Conservation (phyloP, 2,113 vertebrate species). For the Motacilla tschutschensis region DNA sequence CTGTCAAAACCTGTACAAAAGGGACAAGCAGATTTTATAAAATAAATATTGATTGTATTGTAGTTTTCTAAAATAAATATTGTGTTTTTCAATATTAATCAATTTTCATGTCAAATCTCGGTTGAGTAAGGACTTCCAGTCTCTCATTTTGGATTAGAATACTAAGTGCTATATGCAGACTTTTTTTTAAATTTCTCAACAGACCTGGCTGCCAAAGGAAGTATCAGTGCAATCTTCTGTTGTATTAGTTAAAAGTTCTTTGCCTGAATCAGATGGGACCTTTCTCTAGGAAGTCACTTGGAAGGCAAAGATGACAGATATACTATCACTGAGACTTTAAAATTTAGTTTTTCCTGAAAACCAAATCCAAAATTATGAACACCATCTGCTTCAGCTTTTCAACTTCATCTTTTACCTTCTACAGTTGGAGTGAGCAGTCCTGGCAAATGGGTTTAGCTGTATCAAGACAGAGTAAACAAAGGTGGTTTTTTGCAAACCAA, state of each 20-base stretch:
- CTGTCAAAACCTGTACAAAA: background rate
- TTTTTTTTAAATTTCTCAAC: background rate
- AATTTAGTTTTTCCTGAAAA: background rate
- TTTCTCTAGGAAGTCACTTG: background rate
- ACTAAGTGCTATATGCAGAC: background rate
- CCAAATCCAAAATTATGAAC: background rate
- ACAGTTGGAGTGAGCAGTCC: background rate
- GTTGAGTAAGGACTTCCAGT: background rate
- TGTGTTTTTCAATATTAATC: background rate
- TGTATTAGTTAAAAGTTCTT: background rate
- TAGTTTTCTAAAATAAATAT: background rate
- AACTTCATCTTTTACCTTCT: background rate
- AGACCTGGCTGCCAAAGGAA: background rate
- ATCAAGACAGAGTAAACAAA: background rate
- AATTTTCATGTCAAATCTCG: background rate
- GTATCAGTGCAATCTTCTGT: background rate
- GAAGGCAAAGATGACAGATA: background rate
- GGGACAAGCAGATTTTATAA: background rate
- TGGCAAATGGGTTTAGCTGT: background rate
- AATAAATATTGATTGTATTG: background rate
- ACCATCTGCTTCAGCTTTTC: background rate
- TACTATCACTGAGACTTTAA: background rate
- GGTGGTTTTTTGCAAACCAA: background rate
- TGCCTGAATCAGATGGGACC: background rate
- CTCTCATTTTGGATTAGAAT: background rate